phyloP scores from a whole-genome alignment of 1,140 invertebrate species.

The Amyelois transitella region DNA sequence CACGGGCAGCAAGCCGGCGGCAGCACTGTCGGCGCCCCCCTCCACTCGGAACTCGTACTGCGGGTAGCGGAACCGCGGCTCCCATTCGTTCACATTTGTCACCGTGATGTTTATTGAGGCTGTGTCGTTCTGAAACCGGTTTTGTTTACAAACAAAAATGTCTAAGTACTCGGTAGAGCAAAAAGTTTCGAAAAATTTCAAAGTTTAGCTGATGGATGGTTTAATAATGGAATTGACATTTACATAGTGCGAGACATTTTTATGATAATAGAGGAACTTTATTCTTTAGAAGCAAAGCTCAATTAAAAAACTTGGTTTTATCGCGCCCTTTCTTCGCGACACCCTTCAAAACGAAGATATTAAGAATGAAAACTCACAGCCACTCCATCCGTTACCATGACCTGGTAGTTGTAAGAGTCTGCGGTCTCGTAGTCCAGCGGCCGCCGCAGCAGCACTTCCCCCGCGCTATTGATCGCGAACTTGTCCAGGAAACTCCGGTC shows the following conservation, averaged over 20 bases:
- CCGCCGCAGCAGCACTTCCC: slow-evolving; percentile 85
- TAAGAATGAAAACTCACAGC: slow-evolving; percentile 73
- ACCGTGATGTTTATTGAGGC: slow-evolving; percentile 84
- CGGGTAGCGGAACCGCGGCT: slow-evolving; percentile 89
- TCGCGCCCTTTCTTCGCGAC: no score
- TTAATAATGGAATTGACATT: no score
- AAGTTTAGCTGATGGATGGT: no score
- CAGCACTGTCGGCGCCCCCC: slow-evolving; percentile 54
- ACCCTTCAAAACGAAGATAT: no score
- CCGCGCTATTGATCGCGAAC: slow-evolving; percentile 84
- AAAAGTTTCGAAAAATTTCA: no score
- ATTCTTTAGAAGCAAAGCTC: no score
- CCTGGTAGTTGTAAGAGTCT: slow-evolving; percentile 83
- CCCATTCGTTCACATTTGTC: slow-evolving; percentile 94
- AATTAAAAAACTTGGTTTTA: no score
- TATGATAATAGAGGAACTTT: no score
- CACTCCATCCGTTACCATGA: slow-evolving; percentile 89
- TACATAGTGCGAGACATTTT: no score
- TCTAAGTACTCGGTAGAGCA: no score
- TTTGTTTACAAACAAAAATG: not conserved
- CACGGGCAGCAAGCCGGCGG: slow-evolving; percentile 53
- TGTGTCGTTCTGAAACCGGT: slow-evolving; percentile 82
- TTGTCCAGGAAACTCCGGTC: slow-evolving; percentile 78
- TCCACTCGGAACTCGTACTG: slow-evolving; percentile 89
- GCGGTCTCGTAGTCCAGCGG: slow-evolving; percentile 87